phyloP scores from a whole-genome alignment of 1,140 invertebrate genomes.

The Leguminivora glycinivorella region DNA sequence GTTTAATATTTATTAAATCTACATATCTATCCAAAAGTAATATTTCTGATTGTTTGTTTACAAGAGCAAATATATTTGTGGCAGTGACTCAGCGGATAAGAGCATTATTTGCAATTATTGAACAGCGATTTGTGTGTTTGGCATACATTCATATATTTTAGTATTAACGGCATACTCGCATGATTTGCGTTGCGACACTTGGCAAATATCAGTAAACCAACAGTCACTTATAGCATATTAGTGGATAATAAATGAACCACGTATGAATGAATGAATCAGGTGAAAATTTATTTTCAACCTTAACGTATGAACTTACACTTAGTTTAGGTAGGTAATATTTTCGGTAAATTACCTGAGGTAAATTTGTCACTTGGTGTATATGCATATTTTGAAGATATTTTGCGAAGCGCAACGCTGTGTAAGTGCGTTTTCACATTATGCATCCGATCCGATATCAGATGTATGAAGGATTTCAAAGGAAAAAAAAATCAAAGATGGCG shows the following conservation, averaged over 20 bases:
- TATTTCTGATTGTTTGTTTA: slow-evolving; percentile 10
- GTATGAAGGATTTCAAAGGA: too few relatives aligned
- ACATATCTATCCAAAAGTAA: not conserved
- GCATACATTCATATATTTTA: slow-evolving; percentile 28
- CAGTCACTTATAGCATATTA: slow-evolving; percentile 2
- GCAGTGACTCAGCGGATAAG: not conserved
- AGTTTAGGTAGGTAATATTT: too few relatives aligned
- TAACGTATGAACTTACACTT: not conserved
- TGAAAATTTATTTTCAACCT: not conserved
- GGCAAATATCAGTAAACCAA: slow-evolving; percentile 30
- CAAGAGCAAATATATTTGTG: slow-evolving; percentile 9
- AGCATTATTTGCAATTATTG: slow-evolving; percentile 10
- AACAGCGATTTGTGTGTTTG: slow-evolving; percentile 32
- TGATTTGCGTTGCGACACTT: slow-evolving; percentile 36
- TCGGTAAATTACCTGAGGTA: too few relatives aligned
- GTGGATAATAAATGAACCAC: not conserved
- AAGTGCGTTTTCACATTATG: too few relatives aligned
- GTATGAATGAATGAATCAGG: slow-evolving; percentile 7
- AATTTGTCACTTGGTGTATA: too few relatives aligned
- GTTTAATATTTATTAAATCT: too few relatives aligned
- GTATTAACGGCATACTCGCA: slow-evolving; percentile 6
- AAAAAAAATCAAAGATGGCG: too few relatives aligned
- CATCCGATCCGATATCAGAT: too few relatives aligned
- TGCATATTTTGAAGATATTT: too few relatives aligned
- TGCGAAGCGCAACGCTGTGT: too few relatives aligned